Base-by-base conservation (phyloP, 2,888 invertebrate genomes). In the Leucoma salicis region DNA sequence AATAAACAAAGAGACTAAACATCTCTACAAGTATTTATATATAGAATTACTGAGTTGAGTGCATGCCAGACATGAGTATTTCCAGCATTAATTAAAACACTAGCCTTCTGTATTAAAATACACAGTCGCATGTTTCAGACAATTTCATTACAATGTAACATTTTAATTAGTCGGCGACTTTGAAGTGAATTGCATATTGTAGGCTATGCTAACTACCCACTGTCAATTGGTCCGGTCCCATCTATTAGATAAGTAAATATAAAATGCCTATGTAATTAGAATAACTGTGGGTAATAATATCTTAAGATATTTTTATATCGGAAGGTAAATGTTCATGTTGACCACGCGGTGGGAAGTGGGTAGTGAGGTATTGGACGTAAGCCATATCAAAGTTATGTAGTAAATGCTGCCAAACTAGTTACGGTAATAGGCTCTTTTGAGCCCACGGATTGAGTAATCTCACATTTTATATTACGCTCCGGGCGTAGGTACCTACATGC, bases 101-200 rank as follows among this genome's bases (percentile, higher is more conserved):
- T 66, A 67, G 52, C 56, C 59, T 59, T 57, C 53, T 58, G 49
- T 66, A 58, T 62, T 56, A 61, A 68, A 60, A 66, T 62, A 65
- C 59, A 49, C 56, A 65, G 63, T 70, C 53, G 64, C 69, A 57
- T 66, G 64, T 61, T 56, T 49, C 48, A 60, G 57, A 55, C 55
- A 56, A 49, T 57, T 66, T 63, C 56, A 49, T 58, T 75, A 83
- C 83, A 78, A 66, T 80, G 84, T 83, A 72, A 62, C 45, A 60
- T 67, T 72, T 72, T 75, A 80, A 83, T 82, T 69, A 70, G 69
- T 63, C 77, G 77, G 79, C 54, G 46, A 66, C 49, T 63, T 74
- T 60, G 72, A 80, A 78, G 74, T 60, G 44, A 35, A 47, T 51
- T 50, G 52, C 57, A 56, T 63, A 55, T 66, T 60, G 53, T 62